Percentiles rank a stretch among this genome's conserved stretches.
Conservation (phyloP, 1,140 invertebrate species). For the Luehdorfia chinensis region DNA sequence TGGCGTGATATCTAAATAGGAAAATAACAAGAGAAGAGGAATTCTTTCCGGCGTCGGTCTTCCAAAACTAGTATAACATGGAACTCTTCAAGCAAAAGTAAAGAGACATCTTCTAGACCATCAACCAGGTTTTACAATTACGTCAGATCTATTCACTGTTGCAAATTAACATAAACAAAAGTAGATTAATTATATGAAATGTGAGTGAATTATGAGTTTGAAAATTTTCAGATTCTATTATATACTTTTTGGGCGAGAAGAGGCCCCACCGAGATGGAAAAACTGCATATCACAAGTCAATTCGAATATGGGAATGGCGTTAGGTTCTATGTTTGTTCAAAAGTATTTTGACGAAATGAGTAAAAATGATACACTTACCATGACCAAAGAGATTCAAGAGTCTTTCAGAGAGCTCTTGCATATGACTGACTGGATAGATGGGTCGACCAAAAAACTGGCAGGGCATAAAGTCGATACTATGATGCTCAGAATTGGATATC, state of each 20-base stretch:
- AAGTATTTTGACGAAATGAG: slow-evolving; percentile 91
- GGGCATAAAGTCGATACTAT: slow-evolving; percentile 89
- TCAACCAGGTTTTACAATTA: no score
- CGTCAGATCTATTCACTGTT: no score
- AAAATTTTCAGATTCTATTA: slow-evolving; percentile 57
- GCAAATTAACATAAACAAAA: no score
- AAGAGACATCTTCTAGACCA: no score
- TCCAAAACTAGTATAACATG: no score
- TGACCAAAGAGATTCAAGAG: slow-evolving; percentile 90
- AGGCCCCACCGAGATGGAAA: slow-evolving; percentile 88
- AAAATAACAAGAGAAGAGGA: no score
- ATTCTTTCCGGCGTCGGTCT: no score
- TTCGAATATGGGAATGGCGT: slow-evolving; percentile 89
- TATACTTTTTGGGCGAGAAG: slow-evolving; percentile 83
- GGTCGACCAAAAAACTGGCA: slow-evolving; percentile 87
- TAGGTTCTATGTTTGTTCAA: slow-evolving; percentile 90
- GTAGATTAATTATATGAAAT: no score
- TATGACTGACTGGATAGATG: slow-evolving; percentile 87
- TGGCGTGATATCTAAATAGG: no score
- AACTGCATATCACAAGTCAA: slow-evolving; percentile 90
- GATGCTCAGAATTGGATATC: slow-evolving; percentile 92
- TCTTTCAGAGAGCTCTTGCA: slow-evolving; percentile 80
- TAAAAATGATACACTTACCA: slow-evolving; percentile 88
- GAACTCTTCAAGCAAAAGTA: no score
- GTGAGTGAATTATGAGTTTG: no score